Conservation (phyloP, 2,888 invertebrate species). For the Torymus auratus region DNA sequence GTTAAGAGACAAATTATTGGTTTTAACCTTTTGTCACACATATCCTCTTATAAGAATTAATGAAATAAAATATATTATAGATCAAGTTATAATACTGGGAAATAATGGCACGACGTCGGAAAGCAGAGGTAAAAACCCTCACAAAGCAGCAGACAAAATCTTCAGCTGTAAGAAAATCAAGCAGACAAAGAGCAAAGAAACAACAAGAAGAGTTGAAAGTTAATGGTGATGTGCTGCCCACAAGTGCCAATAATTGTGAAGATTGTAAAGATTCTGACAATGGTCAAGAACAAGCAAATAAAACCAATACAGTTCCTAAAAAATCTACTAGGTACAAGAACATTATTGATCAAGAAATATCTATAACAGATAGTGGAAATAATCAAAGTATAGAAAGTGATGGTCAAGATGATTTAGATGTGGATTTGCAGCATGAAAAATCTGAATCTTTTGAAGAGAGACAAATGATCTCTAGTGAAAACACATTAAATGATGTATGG, state of each 20-base stretch:
- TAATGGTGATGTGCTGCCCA: conserved; percentile 67
- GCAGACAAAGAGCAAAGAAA: conserved; percentile 73
- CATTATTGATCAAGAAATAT: conserved; percentile 43
- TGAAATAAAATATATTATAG: conserved; percentile 43
- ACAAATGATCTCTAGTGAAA: conserved; percentile 57
- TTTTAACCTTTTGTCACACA: no score
- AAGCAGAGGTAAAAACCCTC: conserved; percentile 68
- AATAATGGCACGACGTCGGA: conserved; percentile 71
- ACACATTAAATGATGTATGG: conserved; percentile 57
- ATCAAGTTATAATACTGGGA: conserved; percentile 18
- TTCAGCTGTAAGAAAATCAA: conserved; percentile 72
- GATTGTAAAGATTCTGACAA: conserved; percentile 63
- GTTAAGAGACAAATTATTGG: no score
- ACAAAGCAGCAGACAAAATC: conserved; percentile 65
- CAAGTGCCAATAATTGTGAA: conserved; percentile 62
- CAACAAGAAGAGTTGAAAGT: conserved; percentile 69
- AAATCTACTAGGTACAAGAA: conserved; percentile 63
- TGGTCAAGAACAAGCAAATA: conserved; percentile 56
- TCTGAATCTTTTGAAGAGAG: conserved; percentile 62
- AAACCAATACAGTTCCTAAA: conserved; percentile 57
- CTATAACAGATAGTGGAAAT: conserved; percentile 50
- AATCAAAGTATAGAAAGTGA: conserved; percentile 65
- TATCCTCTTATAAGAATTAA: no score
- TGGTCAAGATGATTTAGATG: conserved; percentile 64
- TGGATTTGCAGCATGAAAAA: conserved; percentile 58